Conservation (phyloP, 2,888 invertebrate genomes). For the Zygothrica quintamaculata region DNA sequence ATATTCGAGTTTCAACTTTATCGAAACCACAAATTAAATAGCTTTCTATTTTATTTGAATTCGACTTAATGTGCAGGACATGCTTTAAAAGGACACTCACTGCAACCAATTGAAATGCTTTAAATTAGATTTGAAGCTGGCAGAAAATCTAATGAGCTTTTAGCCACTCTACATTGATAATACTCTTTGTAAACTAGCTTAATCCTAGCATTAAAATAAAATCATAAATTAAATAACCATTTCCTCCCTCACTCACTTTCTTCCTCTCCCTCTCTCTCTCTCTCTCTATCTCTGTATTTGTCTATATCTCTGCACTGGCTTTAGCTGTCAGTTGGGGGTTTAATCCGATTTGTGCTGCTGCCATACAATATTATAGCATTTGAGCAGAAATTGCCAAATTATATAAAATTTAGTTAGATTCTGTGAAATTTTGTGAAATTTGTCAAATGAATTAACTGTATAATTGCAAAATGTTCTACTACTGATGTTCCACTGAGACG, state of each 20-base stretch:
- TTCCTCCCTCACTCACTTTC: not conserved
- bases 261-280: no score
- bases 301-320: no score
- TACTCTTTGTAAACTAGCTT: not conserved
- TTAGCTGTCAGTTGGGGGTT: no score
- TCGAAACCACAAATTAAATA: slow-evolving; percentile 13
- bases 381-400: not conserved
- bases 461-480: slow-evolving; percentile 28
- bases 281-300: no score
- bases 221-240: slow-evolving; percentile 46
- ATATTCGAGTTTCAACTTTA: slow-evolving; percentile 9
- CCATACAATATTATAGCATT: slow-evolving; percentile 7
- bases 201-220: slow-evolving; percentile 27
- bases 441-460: slow-evolving; percentile 39
- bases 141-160: no score
- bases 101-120: no score
- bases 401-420: no score
- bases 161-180: not conserved
- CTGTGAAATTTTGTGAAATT: slow-evolving; percentile 18
- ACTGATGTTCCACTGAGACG: not conserved
- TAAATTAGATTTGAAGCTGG: no score
- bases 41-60: slow-evolving; percentile 9
- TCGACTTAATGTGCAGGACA: not conserved
- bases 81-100: not conserved
- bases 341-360: slow-evolving; percentile 1